Percentiles rank a stretch among this genome's conserved stretches.
Evolutionary conservation across 2,113 vertebrate species (phyloP).

Genomic region (Epinephelus cyanopodus): DNA sequence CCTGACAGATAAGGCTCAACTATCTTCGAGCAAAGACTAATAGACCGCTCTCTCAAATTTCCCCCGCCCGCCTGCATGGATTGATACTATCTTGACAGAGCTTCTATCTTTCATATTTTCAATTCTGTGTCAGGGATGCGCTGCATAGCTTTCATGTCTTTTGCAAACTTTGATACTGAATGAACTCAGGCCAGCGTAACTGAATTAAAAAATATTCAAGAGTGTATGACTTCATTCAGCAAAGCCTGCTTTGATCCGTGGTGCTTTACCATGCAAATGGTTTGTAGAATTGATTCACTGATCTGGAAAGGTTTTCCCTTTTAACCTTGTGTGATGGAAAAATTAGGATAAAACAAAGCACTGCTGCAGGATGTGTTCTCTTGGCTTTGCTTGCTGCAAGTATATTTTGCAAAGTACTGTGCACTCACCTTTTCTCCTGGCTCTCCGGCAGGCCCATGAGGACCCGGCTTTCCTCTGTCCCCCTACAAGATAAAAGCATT

Average conservation of each 20-base stretch:
- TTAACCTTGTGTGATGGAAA: conserved; percentile 36
- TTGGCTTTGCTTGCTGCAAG: background rate
- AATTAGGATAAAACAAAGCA: conserved; percentile 28
- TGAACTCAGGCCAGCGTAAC: conserved; percentile 23
- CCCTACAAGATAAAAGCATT: conserved; percentile 85
- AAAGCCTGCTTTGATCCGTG: conserved; percentile 47
- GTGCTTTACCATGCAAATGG: conserved; percentile 24
- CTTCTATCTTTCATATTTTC: conserved; percentile 58
- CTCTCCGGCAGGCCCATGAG: conserved; percentile 85
- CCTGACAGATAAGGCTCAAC: conserved; percentile 67
- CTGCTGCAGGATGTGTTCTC: conserved; percentile 29
- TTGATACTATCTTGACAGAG: conserved; percentile 52
- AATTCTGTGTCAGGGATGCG: conserved; percentile 42
- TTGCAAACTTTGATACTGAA: conserved; percentile 35
- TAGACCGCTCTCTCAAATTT: conserved; percentile 42
- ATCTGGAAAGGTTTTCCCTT: conserved; percentile 21
- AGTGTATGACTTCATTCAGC: conserved; percentile 47
- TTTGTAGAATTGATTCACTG: conserved; percentile 42
- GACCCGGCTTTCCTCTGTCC: conserved; percentile 88
- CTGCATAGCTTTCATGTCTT: conserved; percentile 45
- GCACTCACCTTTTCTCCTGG: conserved; percentile 87
- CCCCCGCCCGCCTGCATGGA: conserved; percentile 33
- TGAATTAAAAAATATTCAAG: conserved; percentile 21
- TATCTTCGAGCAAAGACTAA: conserved; percentile 61
- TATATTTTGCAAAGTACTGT: conserved; percentile 19